These are phyloP conservation scores for Oncorhynchus tshawytscha DNA, from an alignment of 2,113 vertebrate genomes.

Conservation along the genomic window DNA sequence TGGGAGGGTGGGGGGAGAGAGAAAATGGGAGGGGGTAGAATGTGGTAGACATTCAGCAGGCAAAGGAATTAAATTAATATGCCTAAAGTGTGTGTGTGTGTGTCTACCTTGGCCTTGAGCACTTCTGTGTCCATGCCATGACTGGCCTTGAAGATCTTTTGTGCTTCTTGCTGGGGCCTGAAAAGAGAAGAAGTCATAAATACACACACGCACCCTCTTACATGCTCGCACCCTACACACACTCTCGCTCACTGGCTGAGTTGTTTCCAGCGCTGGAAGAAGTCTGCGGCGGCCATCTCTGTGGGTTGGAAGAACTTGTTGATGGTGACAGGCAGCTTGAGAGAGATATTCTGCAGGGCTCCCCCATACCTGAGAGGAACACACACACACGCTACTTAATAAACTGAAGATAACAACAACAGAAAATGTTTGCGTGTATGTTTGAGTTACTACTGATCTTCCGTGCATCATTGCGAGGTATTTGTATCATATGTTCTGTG, in stretches of 20 bases:
- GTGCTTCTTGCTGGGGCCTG: slow-evolving; percentile 90
- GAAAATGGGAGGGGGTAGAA: background rate
- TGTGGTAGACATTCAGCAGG: background rate
- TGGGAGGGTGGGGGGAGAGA: background rate
- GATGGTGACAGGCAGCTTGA: slow-evolving; percentile 88
- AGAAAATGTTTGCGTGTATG: background rate
- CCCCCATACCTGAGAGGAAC: slow-evolving; percentile 81
- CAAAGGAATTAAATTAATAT: background rate
- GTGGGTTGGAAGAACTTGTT: slow-evolving; percentile 96
- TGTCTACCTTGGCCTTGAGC: slow-evolving; percentile 85
- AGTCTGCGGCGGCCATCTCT: slow-evolving; percentile 89
- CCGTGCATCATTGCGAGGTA: background rate
- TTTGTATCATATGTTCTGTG: background rate
- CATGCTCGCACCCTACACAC: background rate
- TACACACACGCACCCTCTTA: background rate
- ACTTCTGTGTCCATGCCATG: slow-evolving; percentile 89
- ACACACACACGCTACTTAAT: background rate
- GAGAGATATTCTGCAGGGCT: slow-evolving; percentile 83
- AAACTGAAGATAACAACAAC: no score
- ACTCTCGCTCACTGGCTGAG: slow-evolving; percentile 80
- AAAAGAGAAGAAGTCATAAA: background rate
- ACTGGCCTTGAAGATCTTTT: slow-evolving; percentile 92
- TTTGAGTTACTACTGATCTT: background rate
- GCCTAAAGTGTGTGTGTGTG: background rate
- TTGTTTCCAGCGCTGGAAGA: slow-evolving; percentile 95